Percentiles rank a stretch among this genome's conserved stretches.
These are phyloP conservation scores for Tachypleus tridentatus DNA, from an alignment of 1,140 invertebrate genomes.

Conservation along the genomic window DNA sequence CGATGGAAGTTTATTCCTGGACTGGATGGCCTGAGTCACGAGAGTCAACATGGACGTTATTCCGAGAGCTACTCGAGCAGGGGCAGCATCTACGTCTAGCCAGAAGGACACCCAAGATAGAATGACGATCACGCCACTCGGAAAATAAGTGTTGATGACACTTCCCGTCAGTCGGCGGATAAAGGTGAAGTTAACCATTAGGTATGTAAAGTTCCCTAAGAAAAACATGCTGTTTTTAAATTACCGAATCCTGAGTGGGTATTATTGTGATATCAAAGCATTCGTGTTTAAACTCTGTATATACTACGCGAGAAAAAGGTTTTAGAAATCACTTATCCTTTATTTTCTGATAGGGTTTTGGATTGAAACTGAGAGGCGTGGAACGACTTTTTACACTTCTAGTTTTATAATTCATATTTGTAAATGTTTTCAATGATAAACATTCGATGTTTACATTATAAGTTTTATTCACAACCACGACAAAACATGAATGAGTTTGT, in stretches of 20 bases:
- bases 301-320: neutral
- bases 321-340: neutral
- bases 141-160: slow-evolving; percentile 23
- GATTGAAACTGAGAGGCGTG: too few species aligned
- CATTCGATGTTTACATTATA: too few species aligned
- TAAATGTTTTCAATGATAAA: too few species aligned
- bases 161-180: slow-evolving; percentile 22
- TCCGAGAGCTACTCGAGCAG: slow-evolving; percentile 31
- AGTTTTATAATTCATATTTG: too few species aligned
- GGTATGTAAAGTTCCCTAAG: slow-evolving; percentile 26
- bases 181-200: slow-evolving; percentile 25
- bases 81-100: slow-evolving; percentile 26
- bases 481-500: too few species aligned
- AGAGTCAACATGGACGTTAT: slow-evolving; percentile 33
- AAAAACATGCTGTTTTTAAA: neutral
- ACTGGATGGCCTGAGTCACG: slow-evolving; percentile 19
- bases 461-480: too few species aligned
- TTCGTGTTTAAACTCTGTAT: neutral
- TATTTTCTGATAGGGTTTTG: too few species aligned
- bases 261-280: too few species aligned
- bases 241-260: too few species aligned
- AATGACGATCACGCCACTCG: slow-evolving; percentile 26
- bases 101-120: slow-evolving; percentile 30
- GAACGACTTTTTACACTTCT: too few species aligned
- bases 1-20: neutral